A percentile compares a stretch with the other conserved stretches of the same genome.
phyloP scores from a whole-genome alignment of 2,113 vertebrate species.

The Procavia capensis region DNA sequence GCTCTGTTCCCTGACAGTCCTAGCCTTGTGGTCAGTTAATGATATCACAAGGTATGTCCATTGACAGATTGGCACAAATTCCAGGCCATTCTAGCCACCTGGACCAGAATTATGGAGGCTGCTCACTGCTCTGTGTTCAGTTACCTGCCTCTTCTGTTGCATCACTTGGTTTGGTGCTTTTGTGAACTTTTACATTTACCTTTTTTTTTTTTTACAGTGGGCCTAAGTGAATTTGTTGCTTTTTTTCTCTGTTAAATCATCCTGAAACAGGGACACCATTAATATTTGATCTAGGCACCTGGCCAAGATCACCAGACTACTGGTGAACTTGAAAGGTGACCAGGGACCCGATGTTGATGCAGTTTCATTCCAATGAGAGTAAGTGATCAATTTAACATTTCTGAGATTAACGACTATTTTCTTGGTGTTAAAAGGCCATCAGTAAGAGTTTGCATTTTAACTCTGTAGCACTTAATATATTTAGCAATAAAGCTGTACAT shows the following conservation, averaged over 20 bases:
- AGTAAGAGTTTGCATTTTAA: constrained; percentile 65
- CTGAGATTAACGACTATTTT: constrained; percentile 65
- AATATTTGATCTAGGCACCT: constrained; percentile 36
- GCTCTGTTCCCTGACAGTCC: background rate
- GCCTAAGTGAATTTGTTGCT: background rate
- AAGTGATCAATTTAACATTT: constrained; percentile 61
- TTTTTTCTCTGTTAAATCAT: background rate
- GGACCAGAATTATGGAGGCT: background rate
- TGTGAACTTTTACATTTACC: background rate
- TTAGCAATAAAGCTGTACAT: constrained; percentile 45
- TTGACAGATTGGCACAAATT: background rate
- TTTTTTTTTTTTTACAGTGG: background rate
- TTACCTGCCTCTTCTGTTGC: background rate
- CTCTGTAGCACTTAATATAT: constrained; percentile 51
- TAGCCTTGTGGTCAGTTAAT: background rate
- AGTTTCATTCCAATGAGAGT: constrained; percentile 39
- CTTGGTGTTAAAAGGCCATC: constrained; percentile 56
- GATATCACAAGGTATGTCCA: background rate
- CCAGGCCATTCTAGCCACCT: background rate
- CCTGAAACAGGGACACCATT: background rate
- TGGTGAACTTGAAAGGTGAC: background rate
- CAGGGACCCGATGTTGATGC: background rate
- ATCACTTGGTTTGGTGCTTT: background rate
- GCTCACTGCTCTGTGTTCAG: background rate
- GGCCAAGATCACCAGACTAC: background rate